Evolutionary conservation across 2,113 vertebrate genomes (phyloP), one percentile per base, ranked within the genome.

Genomic region (Paradoxurus hermaphroditus): DNA sequence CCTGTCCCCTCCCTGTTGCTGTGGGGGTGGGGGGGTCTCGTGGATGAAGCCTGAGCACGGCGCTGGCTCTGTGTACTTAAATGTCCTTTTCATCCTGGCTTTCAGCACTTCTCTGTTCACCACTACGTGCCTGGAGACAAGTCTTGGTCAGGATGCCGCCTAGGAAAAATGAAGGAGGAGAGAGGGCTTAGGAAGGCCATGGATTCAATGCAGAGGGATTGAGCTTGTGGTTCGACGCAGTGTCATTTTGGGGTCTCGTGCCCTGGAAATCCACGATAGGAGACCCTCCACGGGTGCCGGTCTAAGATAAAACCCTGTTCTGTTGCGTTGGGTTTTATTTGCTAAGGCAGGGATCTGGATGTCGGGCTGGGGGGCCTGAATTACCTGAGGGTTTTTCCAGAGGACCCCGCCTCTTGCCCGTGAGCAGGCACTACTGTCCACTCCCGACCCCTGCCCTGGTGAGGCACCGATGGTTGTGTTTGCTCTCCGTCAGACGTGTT

Each of bases 371-470:
- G 39, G n/a, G 8, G 39, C 27, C 56, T 70, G n/a, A 36, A 6
- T 11, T 63, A 68, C 7, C 41, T 68, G 51, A 68, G 63, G 65
- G 13, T 23, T 77, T 83, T 81, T 36, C 75, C 44, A 41, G 0
- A 41, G 27, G n/a, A 31, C 29, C 1, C 44, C 49, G 16, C 4
- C 46, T 46, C 5, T 13, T 51, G 21, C 34, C 70, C 34, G 19
- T 46, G n/a, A 31, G 4, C 3, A 21, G 29, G 53, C 1, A 0
- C 27, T 7, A 72, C 27, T 23, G 77, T 27, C 25, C 25, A 0
- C 2, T n/a, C n/a, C 34, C 7, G 4, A 0, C 13, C 2, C 1
- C 56, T 39, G 34, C 31, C 49, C 14, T 6, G 2, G 39, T 3
- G 65, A 59, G 82, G 10, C 18, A 12, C 27, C 31, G n/a, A 14